Percentiles rank a stretch among this genome's conserved stretches.
Evolutionary conservation across 2,888 invertebrate genomes (phyloP).

Genomic region (Aleiodes leptofemur): DNA sequence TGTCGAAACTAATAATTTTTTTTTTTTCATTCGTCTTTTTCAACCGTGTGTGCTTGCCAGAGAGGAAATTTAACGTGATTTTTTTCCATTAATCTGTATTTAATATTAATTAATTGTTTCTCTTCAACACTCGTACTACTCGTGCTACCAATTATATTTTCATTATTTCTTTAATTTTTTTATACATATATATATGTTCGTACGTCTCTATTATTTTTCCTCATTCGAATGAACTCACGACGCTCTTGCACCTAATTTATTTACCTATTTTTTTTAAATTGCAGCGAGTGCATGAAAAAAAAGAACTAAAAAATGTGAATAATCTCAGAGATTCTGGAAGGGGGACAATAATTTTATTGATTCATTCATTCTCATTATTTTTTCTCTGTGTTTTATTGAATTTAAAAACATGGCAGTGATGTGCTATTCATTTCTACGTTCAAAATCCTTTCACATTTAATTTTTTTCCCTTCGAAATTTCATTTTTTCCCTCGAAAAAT

Average conservation of each 20-base stretch:
- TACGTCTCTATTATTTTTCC: conserved; percentile 31
- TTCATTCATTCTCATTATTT: conserved; percentile 6
- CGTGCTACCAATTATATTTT: conserved; percentile 51
- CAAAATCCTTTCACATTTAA: conserved; percentile 29
- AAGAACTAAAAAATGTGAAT: conserved; percentile 26
- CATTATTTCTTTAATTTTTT: conserved; percentile 39
- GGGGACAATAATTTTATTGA: conserved; percentile 13
- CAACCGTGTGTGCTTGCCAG: conserved; percentile 47
- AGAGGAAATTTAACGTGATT: conserved; percentile 51
- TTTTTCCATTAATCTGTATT: conserved; percentile 36
- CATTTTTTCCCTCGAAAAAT: conserved; percentile 39
- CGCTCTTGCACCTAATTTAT: conserved; percentile 47
- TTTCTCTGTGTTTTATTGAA: conserved; percentile 27
- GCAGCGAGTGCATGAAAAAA: conserved; percentile 48
- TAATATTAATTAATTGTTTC: conserved; percentile 38
- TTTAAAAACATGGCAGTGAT: conserved; percentile 60
- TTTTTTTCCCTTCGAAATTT: conserved; percentile 21
- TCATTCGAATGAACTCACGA: conserved; percentile 46
- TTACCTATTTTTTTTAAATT: conserved; percentile 34
- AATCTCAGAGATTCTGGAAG: conserved; percentile 7
- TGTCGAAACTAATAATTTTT: not conserved
- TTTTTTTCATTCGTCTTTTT: conserved; percentile 39
- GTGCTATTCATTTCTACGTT: conserved; percentile 54
- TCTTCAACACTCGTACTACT: conserved; percentile 48
- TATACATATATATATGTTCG: conserved; percentile 30